phyloP scores from a whole-genome alignment of 2,888 invertebrate genomes.

The Pogonocherus hispidulus region DNA sequence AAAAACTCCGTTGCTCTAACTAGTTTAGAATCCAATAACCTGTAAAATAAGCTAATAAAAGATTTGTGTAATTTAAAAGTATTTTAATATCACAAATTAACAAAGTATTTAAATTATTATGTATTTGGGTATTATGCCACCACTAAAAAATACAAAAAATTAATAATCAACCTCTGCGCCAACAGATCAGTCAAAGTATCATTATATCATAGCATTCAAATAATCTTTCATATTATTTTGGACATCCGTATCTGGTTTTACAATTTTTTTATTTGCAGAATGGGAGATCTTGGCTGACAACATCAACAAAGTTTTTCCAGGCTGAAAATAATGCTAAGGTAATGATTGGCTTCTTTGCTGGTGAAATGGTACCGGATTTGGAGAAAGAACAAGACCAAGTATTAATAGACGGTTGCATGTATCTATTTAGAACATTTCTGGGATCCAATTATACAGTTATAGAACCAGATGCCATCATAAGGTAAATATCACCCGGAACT shows the following conservation, averaged over 20 bases:
- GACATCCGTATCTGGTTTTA: slow-evolving; percentile 51
- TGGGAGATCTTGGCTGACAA: slow-evolving; percentile 45
- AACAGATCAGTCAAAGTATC: no score
- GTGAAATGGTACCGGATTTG: slow-evolving; percentile 74
- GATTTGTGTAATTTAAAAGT: no score
- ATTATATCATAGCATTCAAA: no score
- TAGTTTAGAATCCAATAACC: no score
- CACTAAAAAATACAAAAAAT: no score
- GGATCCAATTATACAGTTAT: slow-evolving; percentile 69
- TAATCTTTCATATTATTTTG: no score
- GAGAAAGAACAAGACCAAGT: slow-evolving; percentile 73
- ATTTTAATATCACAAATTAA: no score
- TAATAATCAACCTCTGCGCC: no score
- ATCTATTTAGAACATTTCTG: slow-evolving; percentile 71
- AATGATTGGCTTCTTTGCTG: slow-evolving; percentile 77
- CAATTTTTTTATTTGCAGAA: slow-evolving; percentile 41
- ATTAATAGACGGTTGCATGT: slow-evolving; percentile 69
- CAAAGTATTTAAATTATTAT: no score
- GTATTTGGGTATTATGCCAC: no score
- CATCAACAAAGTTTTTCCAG: slow-evolving; percentile 31
- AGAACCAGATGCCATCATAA: slow-evolving; percentile 62
- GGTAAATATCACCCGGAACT: slow-evolving; percentile 46
- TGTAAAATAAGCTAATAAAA: no score
- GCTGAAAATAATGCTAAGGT: slow-evolving; percentile 70
- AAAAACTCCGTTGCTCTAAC: no score